Conservation (phyloP, 1,140 invertebrate genomes). For the Spodoptera litura region DNA sequence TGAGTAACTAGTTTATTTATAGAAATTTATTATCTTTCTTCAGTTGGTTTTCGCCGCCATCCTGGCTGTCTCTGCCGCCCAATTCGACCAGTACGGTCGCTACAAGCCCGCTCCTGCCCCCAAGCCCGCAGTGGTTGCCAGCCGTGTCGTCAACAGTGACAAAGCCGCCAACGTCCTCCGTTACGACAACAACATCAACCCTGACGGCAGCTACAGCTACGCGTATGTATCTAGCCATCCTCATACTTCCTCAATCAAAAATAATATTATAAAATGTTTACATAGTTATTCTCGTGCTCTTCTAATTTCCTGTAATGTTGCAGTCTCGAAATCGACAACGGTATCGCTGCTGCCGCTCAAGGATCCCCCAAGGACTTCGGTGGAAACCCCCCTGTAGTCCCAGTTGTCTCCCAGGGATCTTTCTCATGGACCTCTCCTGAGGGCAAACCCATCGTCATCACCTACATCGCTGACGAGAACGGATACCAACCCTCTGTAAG, state of each 20-base stretch:
- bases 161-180: slow-evolving; percentile 41
- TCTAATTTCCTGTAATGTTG: slow-evolving; percentile 2
- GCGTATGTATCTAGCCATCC: slow-evolving; percentile 42
- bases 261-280: neutral
- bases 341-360: slow-evolving; percentile 80
- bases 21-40: slow-evolving; percentile 2
- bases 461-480: slow-evolving; percentile 82
- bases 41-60: slow-evolving; percentile 49
- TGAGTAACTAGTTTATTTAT: neutral
- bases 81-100: neutral
- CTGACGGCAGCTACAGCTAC: slow-evolving; percentile 54
- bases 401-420: slow-evolving; percentile 60
- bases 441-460: slow-evolving; percentile 63
- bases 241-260: neutral
- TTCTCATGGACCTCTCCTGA: slow-evolving; percentile 65
- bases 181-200: slow-evolving; percentile 47
- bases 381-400: slow-evolving; percentile 77
- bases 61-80: slow-evolving; percentile 48
- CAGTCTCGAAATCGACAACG: slow-evolving; percentile 86
- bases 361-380: slow-evolving; percentile 74
- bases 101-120: neutral
- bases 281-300: neutral
- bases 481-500: slow-evolving; percentile 81
- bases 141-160: slow-evolving; percentile 34
- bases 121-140: neutral